These are phyloP conservation scores for Aleiodes alternator DNA, from an alignment of 2,888 invertebrate species.

Conservation along the genomic window DNA sequence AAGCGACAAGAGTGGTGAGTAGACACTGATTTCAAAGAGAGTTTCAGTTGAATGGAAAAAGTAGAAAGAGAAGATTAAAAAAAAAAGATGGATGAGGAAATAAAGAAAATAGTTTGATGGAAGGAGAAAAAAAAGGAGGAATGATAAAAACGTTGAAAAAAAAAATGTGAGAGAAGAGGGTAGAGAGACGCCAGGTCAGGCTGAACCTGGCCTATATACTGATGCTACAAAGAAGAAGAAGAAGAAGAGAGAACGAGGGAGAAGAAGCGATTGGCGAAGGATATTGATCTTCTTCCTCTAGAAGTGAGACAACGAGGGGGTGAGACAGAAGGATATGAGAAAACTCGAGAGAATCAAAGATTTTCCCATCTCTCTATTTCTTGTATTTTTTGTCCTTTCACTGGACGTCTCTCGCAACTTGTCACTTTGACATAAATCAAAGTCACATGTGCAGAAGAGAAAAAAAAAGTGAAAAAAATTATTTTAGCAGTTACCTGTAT, in stretches of 20 bases:
- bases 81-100: constrained; percentile 32
- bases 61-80: constrained; percentile 29
- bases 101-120: constrained; percentile 1
- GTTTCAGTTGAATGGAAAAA: constrained; percentile 9
- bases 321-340: constrained; percentile 2
- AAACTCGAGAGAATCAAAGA: not conserved
- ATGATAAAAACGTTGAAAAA: constrained; percentile 25
- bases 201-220: constrained; percentile 44
- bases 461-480: constrained; percentile 1
- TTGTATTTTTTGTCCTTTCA: not conserved
- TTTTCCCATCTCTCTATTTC: not conserved
- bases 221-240: constrained; percentile 8
- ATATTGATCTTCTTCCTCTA: constrained; percentile 53
- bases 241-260: constrained; percentile 21
- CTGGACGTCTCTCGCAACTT: not conserved
- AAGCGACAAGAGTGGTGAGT: constrained; percentile 4
- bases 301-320: not conserved
- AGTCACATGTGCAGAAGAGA: not conserved
- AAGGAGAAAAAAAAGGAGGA: constrained; percentile 11
- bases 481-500: too few species aligned
- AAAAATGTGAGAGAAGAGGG: constrained; percentile 36
- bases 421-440: not conserved
- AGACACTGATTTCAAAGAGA: not conserved
- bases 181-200: constrained; percentile 44
- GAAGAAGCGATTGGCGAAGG: constrained; percentile 50